These are phyloP conservation scores for Stenotaenia linearis DNA, from an alignment of 2,888 invertebrate species.

Conservation along the genomic window DNA sequence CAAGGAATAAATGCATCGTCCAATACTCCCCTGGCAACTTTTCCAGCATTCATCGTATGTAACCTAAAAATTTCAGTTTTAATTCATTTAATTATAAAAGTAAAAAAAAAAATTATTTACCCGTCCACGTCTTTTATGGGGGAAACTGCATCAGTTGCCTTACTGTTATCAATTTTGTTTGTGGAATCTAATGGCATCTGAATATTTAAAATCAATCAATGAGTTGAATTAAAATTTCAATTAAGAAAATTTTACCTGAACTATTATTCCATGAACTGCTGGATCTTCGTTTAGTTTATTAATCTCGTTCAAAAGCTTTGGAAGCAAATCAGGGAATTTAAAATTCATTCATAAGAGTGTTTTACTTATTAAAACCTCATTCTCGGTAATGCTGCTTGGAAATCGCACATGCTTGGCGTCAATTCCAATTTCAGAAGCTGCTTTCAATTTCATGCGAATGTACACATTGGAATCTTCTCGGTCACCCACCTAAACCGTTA, in stretches of 20 bases:
- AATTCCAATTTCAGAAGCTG: constrained; percentile 86
- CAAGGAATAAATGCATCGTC: constrained; percentile 82
- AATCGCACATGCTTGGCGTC: constrained; percentile 70
- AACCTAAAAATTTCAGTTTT: constrained; percentile 53
- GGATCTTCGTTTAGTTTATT: constrained; percentile 74
- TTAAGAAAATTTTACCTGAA: constrained; percentile 55
- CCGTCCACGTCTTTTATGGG: constrained; percentile 94
- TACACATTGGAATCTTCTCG: constrained; percentile 98
- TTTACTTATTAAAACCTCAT: too few species aligned
- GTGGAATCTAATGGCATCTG: constrained; percentile 80
- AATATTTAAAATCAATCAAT: background rate
- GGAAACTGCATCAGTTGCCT: constrained; percentile 78
- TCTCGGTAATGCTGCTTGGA: constrained; percentile 72
- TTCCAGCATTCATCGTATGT: constrained; percentile 89
- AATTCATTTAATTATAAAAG: background rate
- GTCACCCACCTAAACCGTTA: constrained; percentile 87
- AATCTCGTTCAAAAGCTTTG: constrained; percentile 63
- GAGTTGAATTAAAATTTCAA: background rate
- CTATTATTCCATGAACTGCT: constrained; percentile 86
- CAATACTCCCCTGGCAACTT: constrained; percentile 81
- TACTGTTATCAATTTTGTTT: constrained; percentile 74
- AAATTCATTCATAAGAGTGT: background rate
- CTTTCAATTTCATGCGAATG: constrained; percentile 90
- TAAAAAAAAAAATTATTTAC: constrained; percentile 51
- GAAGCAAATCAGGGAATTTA: too few species aligned